phyloP scores from a whole-genome alignment of 2,888 invertebrate species.

The Alcis repandata region DNA sequence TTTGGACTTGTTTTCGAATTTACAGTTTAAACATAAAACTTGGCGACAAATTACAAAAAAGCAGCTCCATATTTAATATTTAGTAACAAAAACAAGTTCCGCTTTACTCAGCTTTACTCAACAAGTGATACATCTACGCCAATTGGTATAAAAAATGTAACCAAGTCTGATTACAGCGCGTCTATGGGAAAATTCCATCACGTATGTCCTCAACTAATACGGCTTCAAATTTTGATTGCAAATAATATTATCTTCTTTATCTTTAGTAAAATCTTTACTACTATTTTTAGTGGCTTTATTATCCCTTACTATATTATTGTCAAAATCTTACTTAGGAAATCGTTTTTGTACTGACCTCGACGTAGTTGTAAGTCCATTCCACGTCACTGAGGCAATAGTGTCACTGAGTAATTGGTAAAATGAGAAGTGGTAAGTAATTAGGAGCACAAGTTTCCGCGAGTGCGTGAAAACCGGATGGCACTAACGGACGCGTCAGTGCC shows the following conservation, averaged over 20 bases:
- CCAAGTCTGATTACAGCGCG: neutral
- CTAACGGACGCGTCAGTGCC: slow-evolving; percentile 59
- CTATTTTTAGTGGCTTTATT: slow-evolving; percentile 53
- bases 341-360: slow-evolving; percentile 58
- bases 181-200: slow-evolving; percentile 5
- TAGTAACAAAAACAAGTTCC: too few species aligned
- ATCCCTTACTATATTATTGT: slow-evolving; percentile 61
- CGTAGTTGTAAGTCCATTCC: slow-evolving; percentile 43
- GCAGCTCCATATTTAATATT: too few species aligned
- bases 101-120: too few species aligned
- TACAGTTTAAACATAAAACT: too few species aligned
- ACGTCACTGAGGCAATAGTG: slow-evolving; percentile 52
- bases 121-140: neutral
- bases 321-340: slow-evolving; percentile 37
- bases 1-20: too few species aligned
- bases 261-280: slow-evolving; percentile 61
- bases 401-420: slow-evolving; percentile 53
- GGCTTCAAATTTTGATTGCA: neutral
- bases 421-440: slow-evolving; percentile 53
- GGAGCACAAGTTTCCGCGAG: slow-evolving; percentile 55
- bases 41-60: too few species aligned
- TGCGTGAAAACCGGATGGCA: slow-evolving; percentile 36
- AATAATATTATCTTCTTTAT: slow-evolving; percentile 4
- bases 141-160: neutral
- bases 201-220: neutral